phyloP scores from a whole-genome alignment of 2,797 vertebrate species.

The Iguana delicatissima region DNA sequence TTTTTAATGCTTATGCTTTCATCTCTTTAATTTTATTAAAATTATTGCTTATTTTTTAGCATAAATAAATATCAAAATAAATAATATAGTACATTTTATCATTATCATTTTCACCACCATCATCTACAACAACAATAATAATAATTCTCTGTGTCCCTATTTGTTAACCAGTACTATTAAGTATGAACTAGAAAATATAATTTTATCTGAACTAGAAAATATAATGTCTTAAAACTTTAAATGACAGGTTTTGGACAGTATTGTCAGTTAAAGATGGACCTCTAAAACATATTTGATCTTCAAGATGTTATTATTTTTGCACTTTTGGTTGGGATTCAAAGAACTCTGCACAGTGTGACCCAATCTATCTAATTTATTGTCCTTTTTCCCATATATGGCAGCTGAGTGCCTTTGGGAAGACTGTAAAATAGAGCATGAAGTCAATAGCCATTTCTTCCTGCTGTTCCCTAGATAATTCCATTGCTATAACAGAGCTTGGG shows the following conservation, averaged over 20 bases:
- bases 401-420: neutral
- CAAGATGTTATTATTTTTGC: neutral
- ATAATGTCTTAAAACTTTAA: neutral
- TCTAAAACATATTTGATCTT: neutral
- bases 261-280: too few species aligned
- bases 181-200: neutral
- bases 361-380: neutral
- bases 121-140: too few species aligned
- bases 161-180: neutral
- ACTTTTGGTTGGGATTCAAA: neutral
- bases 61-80: too few species aligned
- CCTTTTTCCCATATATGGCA: neutral
- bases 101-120: too few species aligned
- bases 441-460: too few species aligned
- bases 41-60: too few species aligned
- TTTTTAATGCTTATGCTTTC: too few species aligned
- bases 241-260: neutral
- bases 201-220: neutral
- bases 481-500: too few species aligned
- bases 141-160: neutral
- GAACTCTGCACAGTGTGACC: neutral
- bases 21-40: too few species aligned
- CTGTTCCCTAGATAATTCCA: too few species aligned
- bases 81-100: too few species aligned
- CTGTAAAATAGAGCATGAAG: too few species aligned